These are phyloP conservation scores for Parnassius smintheus DNA, from an alignment of 2,888 invertebrate species.

Conservation along the genomic window DNA sequence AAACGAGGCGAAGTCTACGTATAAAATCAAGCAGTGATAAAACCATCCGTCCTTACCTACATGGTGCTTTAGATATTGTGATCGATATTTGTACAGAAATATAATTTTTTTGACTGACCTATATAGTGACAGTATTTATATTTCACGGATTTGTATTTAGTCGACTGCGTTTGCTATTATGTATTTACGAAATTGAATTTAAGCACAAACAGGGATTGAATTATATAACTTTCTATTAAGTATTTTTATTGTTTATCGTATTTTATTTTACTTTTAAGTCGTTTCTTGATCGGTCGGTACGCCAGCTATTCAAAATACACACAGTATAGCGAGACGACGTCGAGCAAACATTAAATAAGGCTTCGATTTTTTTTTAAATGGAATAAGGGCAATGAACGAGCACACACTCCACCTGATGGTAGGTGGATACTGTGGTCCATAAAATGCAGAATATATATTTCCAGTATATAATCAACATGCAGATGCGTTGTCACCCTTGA, in stretches of 20 bases:
- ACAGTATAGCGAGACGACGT: too few species aligned
- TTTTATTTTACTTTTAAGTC: slow-evolving; percentile 34
- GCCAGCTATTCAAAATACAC: too few species aligned
- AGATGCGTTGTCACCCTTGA: too few species aligned
- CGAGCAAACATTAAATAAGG: too few species aligned
- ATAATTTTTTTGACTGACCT: slow-evolving; percentile 6
- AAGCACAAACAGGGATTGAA: slow-evolving; percentile 68
- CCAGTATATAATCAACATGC: too few species aligned
- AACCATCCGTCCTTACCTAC: slow-evolving; percentile 13
- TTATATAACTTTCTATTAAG: slow-evolving; percentile 55
- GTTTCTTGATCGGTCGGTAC: too few species aligned
- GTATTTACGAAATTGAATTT: slow-evolving; percentile 46
- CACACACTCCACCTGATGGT: too few species aligned
- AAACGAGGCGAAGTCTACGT: slow-evolving; percentile 74
- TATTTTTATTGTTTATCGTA: slow-evolving; percentile 49
- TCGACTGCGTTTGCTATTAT: slow-evolving; percentile 38
- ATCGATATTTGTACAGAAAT: slow-evolving; percentile 23
- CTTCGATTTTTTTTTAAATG: too few species aligned
- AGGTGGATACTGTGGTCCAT: too few species aligned
- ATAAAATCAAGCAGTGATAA: slow-evolving; percentile 35
- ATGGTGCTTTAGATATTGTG: slow-evolving; percentile 29
- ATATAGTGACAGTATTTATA: slow-evolving; percentile 25
- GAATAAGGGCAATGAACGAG: too few species aligned
- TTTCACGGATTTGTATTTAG: slow-evolving; percentile 33
- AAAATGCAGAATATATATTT: too few species aligned